Evolutionary conservation across 1,140 invertebrate species (phyloP).

Genomic region (Popillia japonica): DNA sequence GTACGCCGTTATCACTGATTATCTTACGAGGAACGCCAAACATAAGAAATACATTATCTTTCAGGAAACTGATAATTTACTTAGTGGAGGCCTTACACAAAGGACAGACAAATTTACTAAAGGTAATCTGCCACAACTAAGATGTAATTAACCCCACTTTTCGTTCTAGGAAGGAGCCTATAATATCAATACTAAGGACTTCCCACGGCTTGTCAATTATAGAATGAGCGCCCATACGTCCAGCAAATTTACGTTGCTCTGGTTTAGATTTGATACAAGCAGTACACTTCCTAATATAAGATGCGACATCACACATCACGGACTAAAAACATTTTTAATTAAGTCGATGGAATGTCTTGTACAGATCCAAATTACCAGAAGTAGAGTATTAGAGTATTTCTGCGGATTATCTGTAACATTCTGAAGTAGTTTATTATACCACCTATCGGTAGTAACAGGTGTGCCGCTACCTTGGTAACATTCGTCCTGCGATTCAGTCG

Average conservation of each 20-base stretch:
- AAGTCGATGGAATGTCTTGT: constrained; percentile 46
- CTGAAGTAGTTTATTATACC: constrained; percentile 36
- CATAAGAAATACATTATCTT: constrained; percentile 28
- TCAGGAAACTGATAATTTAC: background rate
- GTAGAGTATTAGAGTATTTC: constrained; percentile 38
- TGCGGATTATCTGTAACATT: constrained; percentile 5
- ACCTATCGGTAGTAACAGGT: constrained; percentile 16
- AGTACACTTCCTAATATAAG: background rate
- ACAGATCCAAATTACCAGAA: constrained; percentile 47
- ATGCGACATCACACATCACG: background rate
- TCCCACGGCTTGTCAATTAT: constrained; percentile 33
- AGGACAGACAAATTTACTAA: constrained; percentile 42
- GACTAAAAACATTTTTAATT: constrained; percentile 35
- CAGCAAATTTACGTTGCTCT: background rate
- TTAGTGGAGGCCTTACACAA: no score
- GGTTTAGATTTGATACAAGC: background rate
- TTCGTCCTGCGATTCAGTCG: no score
- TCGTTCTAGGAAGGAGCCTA: constrained; percentile 38
- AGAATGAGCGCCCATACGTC: background rate
- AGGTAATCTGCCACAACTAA: constrained; percentile 40
- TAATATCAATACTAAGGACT: constrained; percentile 38
- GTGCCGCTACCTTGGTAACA: no score
- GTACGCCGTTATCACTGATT: constrained; percentile 39
- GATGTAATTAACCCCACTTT: constrained; percentile 29
- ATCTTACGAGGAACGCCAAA: constrained; percentile 43